These are phyloP conservation scores for Sturnus vulgaris DNA, from an alignment of 2,113 vertebrate species.

Conservation along the genomic window DNA sequence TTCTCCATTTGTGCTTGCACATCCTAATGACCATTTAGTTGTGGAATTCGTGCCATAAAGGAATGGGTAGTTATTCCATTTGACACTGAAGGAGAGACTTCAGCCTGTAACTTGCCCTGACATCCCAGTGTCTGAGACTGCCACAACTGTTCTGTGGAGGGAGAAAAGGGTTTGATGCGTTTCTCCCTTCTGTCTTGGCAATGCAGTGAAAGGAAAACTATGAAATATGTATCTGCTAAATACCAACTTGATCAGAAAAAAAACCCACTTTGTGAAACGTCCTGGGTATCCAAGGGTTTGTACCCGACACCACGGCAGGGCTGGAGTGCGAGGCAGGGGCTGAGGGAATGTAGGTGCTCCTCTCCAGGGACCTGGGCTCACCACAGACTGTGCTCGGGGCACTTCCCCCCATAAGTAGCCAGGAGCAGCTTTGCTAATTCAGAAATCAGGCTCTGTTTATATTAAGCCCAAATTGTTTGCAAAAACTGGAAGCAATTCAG, in stretches of 20 bases:
- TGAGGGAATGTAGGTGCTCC: not conserved
- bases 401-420: slow-evolving; percentile 20
- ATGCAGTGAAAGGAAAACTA: not conserved
- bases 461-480: slow-evolving; percentile 60
- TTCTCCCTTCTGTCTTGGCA: not conserved
- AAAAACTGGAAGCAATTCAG: slow-evolving; percentile 66
- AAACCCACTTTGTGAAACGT: not conserved
- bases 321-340: not conserved
- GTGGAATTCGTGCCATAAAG: not conserved
- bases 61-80: not conserved
- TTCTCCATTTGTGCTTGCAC: not conserved
- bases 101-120: slow-evolving; percentile 1
- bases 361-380: not conserved
- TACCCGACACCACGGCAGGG: not conserved
- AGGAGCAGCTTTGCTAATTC: slow-evolving; percentile 54
- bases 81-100: not conserved
- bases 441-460: slow-evolving; percentile 50
- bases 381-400: not conserved
- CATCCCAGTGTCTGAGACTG: not conserved
- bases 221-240: not conserved
- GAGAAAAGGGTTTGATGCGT: not conserved
- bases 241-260: not conserved
- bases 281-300: not conserved
- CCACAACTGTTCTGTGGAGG: not conserved
- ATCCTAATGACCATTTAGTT: not conserved